A percentile compares a stretch with the other conserved stretches of the same genome.
These are phyloP conservation scores for Hemicrepidius hirtus DNA, from an alignment of 2,888 invertebrate genomes.

Conservation along the genomic window DNA sequence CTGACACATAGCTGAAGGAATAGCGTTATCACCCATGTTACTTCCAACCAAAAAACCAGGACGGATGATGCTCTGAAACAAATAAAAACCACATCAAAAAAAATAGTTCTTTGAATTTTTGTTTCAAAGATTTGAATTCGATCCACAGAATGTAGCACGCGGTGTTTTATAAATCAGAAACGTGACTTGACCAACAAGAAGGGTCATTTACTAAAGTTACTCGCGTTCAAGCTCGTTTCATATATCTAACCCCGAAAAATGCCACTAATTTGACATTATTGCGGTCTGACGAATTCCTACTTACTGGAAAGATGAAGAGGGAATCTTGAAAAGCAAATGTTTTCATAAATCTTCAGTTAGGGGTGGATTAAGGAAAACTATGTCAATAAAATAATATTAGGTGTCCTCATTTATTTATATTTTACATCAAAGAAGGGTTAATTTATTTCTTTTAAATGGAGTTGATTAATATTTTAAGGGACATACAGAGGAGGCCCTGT, in stretches of 20 bases:
- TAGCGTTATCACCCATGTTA: slow-evolving; percentile 79
- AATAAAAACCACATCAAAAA: slow-evolving; percentile 40
- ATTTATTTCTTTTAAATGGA: too few species aligned
- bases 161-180: slow-evolving; percentile 41
- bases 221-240: slow-evolving; percentile 4
- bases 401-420: too few species aligned
- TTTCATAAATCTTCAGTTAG: too few species aligned
- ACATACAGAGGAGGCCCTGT: too few species aligned
- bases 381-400: too few species aligned
- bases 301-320: not conserved
- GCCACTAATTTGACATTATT: slow-evolving; percentile 27
- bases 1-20: slow-evolving; percentile 76
- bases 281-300: not conserved
- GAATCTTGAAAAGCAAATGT: not conserved
- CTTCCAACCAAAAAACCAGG: slow-evolving; percentile 77
- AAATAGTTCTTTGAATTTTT: too few species aligned
- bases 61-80: slow-evolving; percentile 75
- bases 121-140: slow-evolving; percentile 31
- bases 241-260: slow-evolving; percentile 1
- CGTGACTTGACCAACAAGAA: slow-evolving; percentile 36
- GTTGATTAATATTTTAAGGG: too few species aligned
- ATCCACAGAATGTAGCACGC: slow-evolving; percentile 17
- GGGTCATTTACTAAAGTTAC: slow-evolving; percentile 29
- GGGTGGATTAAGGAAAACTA: too few species aligned
- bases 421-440: too few species aligned